Evolutionary conservation across 2,113 vertebrate species (phyloP), one percentile per base, ranked within the genome.

Genomic region (Leptobrachium leishanense): DNA sequence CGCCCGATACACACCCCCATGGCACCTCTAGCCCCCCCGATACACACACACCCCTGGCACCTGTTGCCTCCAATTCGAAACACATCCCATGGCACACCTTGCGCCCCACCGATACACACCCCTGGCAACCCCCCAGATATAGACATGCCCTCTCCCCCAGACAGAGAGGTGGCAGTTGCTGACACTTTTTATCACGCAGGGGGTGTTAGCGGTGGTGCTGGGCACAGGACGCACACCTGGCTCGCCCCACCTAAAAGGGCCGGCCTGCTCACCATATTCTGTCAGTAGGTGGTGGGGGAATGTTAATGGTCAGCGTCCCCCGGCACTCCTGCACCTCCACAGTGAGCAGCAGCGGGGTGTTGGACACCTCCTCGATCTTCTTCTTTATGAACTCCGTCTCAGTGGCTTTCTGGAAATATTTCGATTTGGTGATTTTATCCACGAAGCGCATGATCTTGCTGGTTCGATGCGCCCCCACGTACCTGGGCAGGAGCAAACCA

Each of bases 381-480:
- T 99, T 99, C 90, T 98, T 99, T 78, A 99, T 99, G 84, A 99
- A 99, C 83, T 99, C 97, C 0, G 96, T 99, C 90, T 99, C 98
- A 0, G 98, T 98, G 84, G 98, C 97, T 86, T 98, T 99, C 89
- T 99, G 98, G 82, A 99, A 99, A 85, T 99, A 99, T 87, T 99
- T 99, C 31, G 98, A 99, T 88, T 99, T 99, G 1, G 98, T 96
- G 69, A 99, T 99, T 94, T 99, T 99, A 91, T 99, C 97, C 85
- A 99, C 96, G 86, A 99, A 96, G 84, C 98, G 94, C 96, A 99
- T 99, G 85, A 99, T 98, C 90, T 99, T 99, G 89, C 97, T 98
- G 79, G 97, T 95, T 82, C 95, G 91, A 88, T 98, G 92, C 82
- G 95, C 96, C 87, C 94, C 95, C 0, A 95, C 89, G 9, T 95